Conservation (phyloP, 2,113 vertebrate species). For the Datnioides undecimradiatus region DNA sequence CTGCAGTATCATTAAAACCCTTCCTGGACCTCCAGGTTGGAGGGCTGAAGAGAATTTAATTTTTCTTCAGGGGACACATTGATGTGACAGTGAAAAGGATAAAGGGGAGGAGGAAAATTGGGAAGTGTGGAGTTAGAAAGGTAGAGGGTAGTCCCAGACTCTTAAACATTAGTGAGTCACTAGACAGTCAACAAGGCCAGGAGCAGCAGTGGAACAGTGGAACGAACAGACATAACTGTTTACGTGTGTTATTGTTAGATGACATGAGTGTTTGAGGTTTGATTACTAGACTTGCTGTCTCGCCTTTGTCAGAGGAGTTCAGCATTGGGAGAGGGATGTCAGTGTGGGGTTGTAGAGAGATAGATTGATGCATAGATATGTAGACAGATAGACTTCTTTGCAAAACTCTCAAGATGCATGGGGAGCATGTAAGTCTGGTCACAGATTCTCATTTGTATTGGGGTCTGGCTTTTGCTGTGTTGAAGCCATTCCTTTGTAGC, state of each 20-base stretch:
- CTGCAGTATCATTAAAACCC: not conserved
- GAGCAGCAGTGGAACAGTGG: conserved; percentile 19
- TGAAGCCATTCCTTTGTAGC: not conserved
- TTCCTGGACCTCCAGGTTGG: conserved; percentile 21
- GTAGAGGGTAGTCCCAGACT: not conserved
- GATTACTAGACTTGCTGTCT: conserved; percentile 30
- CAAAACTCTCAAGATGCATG: no score
- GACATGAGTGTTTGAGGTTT: conserved; percentile 29
- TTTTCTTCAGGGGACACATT: conserved; percentile 5
- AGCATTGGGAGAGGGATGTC: not conserved
- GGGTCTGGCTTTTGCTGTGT: not conserved
- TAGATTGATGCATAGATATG: conserved; percentile 23
- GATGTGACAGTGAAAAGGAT: not conserved
- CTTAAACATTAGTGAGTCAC: conserved; percentile 26
- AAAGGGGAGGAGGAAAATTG: not conserved
- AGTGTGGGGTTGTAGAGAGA: not conserved
- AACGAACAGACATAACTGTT: conserved; percentile 54
- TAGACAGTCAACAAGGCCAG: conserved; percentile 17
- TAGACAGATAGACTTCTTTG: not conserved
- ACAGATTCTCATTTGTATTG: no score
- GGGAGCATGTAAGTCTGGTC: no score
- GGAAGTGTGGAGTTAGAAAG: not conserved
- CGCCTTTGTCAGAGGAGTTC: conserved; percentile 25
- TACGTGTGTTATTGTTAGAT: conserved; percentile 59
- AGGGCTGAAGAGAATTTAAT: not conserved